phyloP scores from a whole-genome alignment of 2,113 vertebrate species.

The Thunnus maccoyii region DNA sequence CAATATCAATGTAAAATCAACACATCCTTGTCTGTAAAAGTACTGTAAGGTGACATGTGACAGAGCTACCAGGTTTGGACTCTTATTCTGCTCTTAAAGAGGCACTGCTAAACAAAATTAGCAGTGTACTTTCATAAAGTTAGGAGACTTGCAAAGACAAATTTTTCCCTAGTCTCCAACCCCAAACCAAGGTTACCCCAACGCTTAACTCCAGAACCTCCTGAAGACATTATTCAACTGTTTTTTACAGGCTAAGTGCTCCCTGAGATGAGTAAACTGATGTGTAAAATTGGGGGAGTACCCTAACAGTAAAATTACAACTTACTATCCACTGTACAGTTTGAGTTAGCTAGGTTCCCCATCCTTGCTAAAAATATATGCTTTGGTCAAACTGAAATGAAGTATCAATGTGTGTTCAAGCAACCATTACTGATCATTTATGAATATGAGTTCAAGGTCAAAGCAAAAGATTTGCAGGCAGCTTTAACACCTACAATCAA shows the following conservation, averaged over 20 bases:
- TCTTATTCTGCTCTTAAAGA: background rate
- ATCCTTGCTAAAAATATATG: background rate
- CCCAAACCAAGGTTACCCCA: no score
- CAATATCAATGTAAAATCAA: background rate
- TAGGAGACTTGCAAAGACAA: background rate
- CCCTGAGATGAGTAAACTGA: background rate
- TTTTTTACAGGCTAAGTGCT: no score
- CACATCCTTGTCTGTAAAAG: background rate
- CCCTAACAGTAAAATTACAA: background rate
- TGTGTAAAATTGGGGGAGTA: no score
- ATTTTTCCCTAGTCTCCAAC: background rate
- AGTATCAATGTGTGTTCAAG: background rate
- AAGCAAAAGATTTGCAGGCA: background rate
- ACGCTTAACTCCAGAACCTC: no score
- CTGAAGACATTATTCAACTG: no score
- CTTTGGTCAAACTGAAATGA: background rate
- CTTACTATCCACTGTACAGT: background rate
- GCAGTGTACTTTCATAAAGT: background rate
- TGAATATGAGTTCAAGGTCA: constrained; percentile 47
- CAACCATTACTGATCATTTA: background rate
- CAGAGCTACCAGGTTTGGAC: background rate
- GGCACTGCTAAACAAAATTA: background rate
- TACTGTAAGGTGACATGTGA: background rate
- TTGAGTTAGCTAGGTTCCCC: background rate
- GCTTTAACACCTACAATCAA: background rate